Evolutionary conservation across 1,140 invertebrate species (phyloP), one percentile per base, ranked within the genome.

Genomic region (Uloborus diversus): DNA sequence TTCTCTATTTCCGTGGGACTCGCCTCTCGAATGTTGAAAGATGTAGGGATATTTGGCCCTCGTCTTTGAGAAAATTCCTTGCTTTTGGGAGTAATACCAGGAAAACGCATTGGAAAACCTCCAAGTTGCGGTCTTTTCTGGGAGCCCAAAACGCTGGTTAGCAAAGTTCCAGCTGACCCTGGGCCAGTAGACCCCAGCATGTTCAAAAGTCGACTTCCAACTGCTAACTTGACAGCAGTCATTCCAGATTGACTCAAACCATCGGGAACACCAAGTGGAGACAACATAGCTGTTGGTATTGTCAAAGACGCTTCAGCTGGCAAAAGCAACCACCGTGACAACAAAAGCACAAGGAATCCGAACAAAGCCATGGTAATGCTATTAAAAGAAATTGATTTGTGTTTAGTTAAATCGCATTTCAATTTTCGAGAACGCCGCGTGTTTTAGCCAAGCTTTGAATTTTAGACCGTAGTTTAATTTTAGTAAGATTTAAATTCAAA

Each of bases 1-100:
- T 79, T 79, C 23, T 79, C 75, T 4, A 79, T 35, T 49, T 79
- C 75, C 7, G 75, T 59, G 7, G 75, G 64, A n/a, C 64, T 59
- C 0, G 75, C 75, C 23, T 56, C 62, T 2, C 75, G 62, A 32
- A 79, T 79, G 25, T 79, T 65, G 23, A 79, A 79, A 1, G 75
- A 37, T 17, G 51, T 68, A 17, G 75, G 75, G 23, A 79, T 79
- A 32, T 68, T 69, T 9, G 75, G 75, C 1, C 75, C 75, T 61
- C 75, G 27, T 33, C 75, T 59, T 49, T 69, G 57, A 11, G 75
- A 68, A 33, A 79, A 79, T 9, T 68, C 64, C 14, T 56, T 66
- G 32, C 64, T 79, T 32, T 47, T 57, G 33, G 75, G 64, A 47
- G 64, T 79, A 49, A 23, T 4, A 7, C 17, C 5, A 25, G 11